Base-by-base conservation (phyloP, 2,113 vertebrate genomes). In the Gorsachius goisagi region DNA sequence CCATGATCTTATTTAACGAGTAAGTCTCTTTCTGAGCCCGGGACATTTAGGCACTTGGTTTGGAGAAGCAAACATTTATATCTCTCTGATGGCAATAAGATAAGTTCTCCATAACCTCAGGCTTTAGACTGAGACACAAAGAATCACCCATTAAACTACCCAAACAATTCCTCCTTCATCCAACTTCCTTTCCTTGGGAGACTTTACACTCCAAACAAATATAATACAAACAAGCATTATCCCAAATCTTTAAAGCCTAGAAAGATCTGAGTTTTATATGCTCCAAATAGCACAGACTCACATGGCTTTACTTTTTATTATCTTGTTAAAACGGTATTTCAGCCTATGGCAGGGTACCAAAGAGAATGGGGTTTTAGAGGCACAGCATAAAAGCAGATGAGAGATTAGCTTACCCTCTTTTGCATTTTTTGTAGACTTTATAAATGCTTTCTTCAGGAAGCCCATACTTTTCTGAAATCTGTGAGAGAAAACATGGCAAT, bases 371-470 rank as follows among this genome's bases (percentile, higher is more conserved):
- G 41, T 5, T 75, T 41, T 66, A 78, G 84, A 60, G 67, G 64
- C 50, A 44, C 26, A 19, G 88, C 58, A 19, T 3, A 32, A 89
- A 87, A 67, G 75, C 52, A 81, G 90, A 91, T 62, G 73, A 55
- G 76, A 96, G 89, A 94, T 95, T 72, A 91, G 96, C 99, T 99
- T 97, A 99, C 99, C 99, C 99, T 97, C 99, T 98, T 97, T 99
- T 99, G 98, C 99, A 99, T 92, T 99, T 99, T 97, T 99, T 99
- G 98, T 99, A 99, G 97, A 99, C 99, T 98, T 99, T 99, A 95
- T 98, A 98, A 94, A 99, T 99, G 97, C 98, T 99, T 96, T 99
- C 99, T 96, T 98, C 98, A 50, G 98, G 99, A 95, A 99, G 95
- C n/a, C 99, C 98, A 2, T 99, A 99, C 97, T 99, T 99, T 98